phyloP scores from a whole-genome alignment of 2,113 vertebrate genomes.

The Podiceps cristatus region DNA sequence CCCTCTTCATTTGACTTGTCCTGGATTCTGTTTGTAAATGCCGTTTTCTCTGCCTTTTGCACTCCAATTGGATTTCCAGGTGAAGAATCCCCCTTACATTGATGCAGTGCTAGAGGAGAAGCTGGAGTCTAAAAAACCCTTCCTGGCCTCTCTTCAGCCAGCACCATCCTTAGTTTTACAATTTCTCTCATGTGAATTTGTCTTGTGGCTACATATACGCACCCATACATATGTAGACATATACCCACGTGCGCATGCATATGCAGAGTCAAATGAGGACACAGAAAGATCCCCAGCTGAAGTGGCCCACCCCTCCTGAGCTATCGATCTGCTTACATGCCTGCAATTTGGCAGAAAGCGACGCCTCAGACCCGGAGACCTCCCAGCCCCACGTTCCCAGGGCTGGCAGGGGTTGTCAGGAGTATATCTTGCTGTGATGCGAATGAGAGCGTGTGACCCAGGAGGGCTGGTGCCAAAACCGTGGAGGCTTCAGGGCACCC shows the following conservation, averaged over 20 bases:
- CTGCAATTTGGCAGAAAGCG: background rate
- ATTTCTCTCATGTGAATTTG: background rate
- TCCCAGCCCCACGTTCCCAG: rapidly evolving
- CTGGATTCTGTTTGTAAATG: background rate
- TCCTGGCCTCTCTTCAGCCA: background rate
- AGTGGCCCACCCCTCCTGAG: background rate
- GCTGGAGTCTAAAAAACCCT: background rate
- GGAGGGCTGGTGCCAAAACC: background rate
- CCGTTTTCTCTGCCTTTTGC: rapidly evolving
- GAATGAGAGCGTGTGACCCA: rapidly evolving
- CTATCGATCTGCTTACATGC: background rate
- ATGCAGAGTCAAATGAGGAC: background rate
- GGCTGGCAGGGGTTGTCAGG: rapidly evolving
- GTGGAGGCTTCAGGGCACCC: background rate
- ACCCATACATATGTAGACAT: rapidly evolving
- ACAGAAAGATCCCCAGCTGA: background rate
- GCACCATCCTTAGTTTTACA: background rate
- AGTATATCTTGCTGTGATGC: background rate
- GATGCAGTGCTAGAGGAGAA: background rate
- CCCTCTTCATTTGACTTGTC: background rate
- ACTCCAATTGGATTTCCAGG: background rate
- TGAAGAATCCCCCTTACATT: background rate
- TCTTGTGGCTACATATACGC: rapidly evolving
- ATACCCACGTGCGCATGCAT: too few relatives aligned
- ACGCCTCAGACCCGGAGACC: background rate